Conservation (phyloP, 2,797 vertebrate species). For the Euthynnus affinis region DNA sequence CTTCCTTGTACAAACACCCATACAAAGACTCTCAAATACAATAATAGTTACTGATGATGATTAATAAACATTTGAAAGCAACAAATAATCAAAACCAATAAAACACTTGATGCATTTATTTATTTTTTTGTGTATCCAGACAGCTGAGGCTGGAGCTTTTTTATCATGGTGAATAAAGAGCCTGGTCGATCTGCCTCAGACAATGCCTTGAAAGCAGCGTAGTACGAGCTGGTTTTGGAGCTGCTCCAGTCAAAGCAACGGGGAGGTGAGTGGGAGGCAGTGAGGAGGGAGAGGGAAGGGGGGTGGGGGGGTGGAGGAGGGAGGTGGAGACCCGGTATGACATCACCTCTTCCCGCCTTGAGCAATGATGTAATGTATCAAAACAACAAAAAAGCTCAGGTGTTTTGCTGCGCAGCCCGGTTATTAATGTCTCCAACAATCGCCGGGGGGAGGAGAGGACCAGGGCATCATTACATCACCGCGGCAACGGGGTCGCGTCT, state of each 20-base stretch:
- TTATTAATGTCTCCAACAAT: constrained; percentile 76
- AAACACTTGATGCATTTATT: constrained; percentile 1
- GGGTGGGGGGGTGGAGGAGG: constrained; percentile 22
- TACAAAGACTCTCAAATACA: not conserved
- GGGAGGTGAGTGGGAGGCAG: constrained; percentile 55
- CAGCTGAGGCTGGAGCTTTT: constrained; percentile 36
- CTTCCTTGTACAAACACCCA: not conserved
- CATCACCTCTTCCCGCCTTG: constrained; percentile 79
- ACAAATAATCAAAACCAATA: constrained; percentile 8
- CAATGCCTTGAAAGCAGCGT: constrained; percentile 62
- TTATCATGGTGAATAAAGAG: constrained; percentile 30
- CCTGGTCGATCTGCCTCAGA: constrained; percentile 53
- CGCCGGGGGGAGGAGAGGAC: constrained; percentile 29
- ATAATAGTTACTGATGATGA: not conserved
- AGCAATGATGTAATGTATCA: constrained; percentile 87
- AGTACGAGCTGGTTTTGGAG: constrained; percentile 68
- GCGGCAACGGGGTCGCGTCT: constrained; percentile 70
- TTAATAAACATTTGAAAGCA: constrained; percentile 2
- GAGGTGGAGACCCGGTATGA: constrained; percentile 76
- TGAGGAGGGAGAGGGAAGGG: constrained; percentile 3
- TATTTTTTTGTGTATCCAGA: not conserved
- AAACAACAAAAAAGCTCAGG: constrained; percentile 84
- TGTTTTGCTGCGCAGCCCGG: constrained; percentile 68
- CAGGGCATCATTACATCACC: constrained; percentile 82
- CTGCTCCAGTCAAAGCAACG: constrained; percentile 67